phyloP scores from a whole-genome alignment of 2,888 invertebrate genomes.

The Cosmia trapezina region DNA sequence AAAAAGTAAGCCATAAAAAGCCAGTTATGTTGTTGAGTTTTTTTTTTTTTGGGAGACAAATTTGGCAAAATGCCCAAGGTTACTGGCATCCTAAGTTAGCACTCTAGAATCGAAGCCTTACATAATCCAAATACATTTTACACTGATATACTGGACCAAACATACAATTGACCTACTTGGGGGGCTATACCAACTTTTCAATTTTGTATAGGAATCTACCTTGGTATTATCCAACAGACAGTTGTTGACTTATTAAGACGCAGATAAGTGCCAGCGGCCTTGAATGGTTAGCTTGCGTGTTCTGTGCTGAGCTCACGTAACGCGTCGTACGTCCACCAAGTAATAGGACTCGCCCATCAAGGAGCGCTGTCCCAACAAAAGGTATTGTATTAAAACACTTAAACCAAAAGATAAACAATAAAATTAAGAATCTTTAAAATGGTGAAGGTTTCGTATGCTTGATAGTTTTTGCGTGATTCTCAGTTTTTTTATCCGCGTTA shows the following conservation, averaged over 20 bases:
- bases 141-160: background rate
- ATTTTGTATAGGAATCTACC: background rate
- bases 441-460: too few species aligned
- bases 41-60: constrained; percentile 27
- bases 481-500: too few species aligned
- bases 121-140: background rate
- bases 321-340: too few species aligned
- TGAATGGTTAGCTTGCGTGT: too few species aligned
- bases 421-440: too few species aligned
- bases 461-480: too few species aligned
- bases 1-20: constrained; percentile 15
- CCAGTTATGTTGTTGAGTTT: background rate
- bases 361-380: too few species aligned
- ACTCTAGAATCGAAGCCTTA: constrained; percentile 28
- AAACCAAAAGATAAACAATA: too few species aligned
- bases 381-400: too few species aligned
- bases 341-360: too few species aligned
- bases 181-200: background rate
- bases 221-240: background rate
- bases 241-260: constrained; percentile 9
- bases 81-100: constrained; percentile 34
- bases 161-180: constrained; percentile 15
- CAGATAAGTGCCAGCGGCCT: too few species aligned
- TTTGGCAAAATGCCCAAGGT: constrained; percentile 68
- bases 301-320: too few species aligned